Conservation (phyloP, 2,888 invertebrate species). For the Drosophila cognata region DNA sequence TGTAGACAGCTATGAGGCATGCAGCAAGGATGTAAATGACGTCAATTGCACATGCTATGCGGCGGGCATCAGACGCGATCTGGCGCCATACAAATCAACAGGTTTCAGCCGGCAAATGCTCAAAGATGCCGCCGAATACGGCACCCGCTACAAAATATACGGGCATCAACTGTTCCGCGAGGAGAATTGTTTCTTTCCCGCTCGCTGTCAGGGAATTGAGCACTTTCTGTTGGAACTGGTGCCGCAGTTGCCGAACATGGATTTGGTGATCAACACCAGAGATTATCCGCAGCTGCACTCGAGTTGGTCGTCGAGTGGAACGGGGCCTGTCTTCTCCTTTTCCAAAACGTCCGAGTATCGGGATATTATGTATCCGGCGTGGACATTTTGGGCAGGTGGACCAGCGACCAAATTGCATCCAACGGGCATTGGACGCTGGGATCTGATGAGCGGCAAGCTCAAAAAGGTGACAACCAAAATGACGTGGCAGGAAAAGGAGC, state of each 20-base stretch:
- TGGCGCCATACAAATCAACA: slow-evolving; percentile 87
- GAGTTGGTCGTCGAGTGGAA: slow-evolving; percentile 37
- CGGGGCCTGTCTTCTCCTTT: slow-evolving; percentile 95
- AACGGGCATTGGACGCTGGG: slow-evolving; percentile 97
- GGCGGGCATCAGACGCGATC: slow-evolving; percentile 88
- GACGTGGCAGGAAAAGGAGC: slow-evolving; percentile 92
- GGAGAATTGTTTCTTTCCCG: slow-evolving; percentile 95
- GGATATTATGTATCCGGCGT: slow-evolving; percentile 98
- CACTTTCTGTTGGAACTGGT: slow-evolving; percentile 92
- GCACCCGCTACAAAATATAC: slow-evolving; percentile 93
- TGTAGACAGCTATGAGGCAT: slow-evolving; percentile 86
- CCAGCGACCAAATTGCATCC: slow-evolving; percentile 98
- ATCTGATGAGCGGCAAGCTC: slow-evolving; percentile 91
- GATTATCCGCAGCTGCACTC: slow-evolving; percentile 94
- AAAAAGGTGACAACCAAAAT: slow-evolving; percentile 87
- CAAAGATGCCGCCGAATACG: slow-evolving; percentile 87
- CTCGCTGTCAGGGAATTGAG: slow-evolving; percentile 95
- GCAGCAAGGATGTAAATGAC: slow-evolving; percentile 83
- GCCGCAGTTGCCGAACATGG: slow-evolving; percentile 91
- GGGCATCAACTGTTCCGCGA: slow-evolving; percentile 92
- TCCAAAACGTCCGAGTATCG: slow-evolving; percentile 93
- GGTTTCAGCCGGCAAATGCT: slow-evolving; percentile 90
- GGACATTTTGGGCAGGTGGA: slow-evolving; percentile 99
- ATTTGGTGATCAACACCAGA: slow-evolving; percentile 94
- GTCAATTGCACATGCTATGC: slow-evolving; percentile 88